phyloP scores from a whole-genome alignment of 1,140 invertebrate genomes.

The Vanessa atalanta region DNA sequence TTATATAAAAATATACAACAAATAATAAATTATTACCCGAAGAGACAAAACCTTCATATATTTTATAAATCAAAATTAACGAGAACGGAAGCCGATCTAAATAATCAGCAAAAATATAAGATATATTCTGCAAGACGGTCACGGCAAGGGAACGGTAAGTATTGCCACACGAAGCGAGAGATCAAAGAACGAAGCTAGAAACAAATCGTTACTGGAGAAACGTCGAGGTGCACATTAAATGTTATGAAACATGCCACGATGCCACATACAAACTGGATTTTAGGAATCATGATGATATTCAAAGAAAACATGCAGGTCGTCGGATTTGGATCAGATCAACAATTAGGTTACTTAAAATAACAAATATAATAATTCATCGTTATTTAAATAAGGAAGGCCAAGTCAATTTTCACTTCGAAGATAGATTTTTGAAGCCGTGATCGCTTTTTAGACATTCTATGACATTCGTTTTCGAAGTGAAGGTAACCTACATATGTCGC shows the following conservation, averaged over 20 bases:
- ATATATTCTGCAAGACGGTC: constrained; percentile 22
- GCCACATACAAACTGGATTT: neutral
- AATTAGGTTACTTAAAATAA: too few relatives aligned
- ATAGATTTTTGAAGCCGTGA: too few relatives aligned
- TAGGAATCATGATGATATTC: neutral
- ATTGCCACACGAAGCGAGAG: constrained; percentile 22
- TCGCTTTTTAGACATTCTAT: too few relatives aligned
- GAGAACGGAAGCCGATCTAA: constrained; percentile 23
- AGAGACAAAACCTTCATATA: neutral
- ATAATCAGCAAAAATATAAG: constrained; percentile 24
- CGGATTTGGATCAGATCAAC: too few relatives aligned
- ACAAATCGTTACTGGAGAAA: constrained; percentile 9
- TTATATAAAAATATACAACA: neutral
- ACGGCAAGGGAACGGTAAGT: constrained; percentile 21
- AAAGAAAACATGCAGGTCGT: neutral
- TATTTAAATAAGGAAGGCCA: too few relatives aligned
- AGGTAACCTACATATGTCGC: too few relatives aligned
- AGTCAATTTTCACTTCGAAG: too few relatives aligned
- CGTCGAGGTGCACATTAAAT: neutral
- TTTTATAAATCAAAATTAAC: constrained; percentile 27
- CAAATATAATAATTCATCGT: too few relatives aligned
- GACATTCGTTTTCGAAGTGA: too few relatives aligned
- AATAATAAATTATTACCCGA: neutral
- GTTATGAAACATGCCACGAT: neutral
- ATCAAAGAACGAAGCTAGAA: constrained; percentile 13